Conservation (phyloP, 2,797 vertebrate genomes). For the Rhinophrynus dorsalis region DNA sequence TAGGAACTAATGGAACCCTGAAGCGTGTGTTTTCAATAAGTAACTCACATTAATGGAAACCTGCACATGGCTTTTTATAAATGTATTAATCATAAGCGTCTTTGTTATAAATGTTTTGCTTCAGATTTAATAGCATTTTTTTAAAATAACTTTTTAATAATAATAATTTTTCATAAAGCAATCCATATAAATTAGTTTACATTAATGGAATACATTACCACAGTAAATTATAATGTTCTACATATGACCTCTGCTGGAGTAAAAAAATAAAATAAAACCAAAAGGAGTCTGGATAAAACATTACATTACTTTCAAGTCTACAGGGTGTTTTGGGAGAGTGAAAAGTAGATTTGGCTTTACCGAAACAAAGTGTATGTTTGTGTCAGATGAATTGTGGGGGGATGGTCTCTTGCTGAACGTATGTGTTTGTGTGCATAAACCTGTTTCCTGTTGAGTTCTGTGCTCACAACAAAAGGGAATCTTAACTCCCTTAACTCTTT, state of each 20-base stretch:
- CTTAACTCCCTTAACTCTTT: not conserved
- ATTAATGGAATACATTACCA: slow-evolving; percentile 4
- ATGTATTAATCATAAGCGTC: too few relatives aligned
- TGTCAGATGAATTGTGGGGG: slow-evolving; percentile 33
- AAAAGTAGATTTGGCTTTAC: not conserved
- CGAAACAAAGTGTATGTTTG: slow-evolving; percentile 39
- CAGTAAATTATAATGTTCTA: not conserved
- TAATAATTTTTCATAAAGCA: too few relatives aligned
- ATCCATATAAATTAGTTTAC: too few relatives aligned
- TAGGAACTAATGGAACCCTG: too few relatives aligned
- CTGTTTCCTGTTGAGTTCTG: slow-evolving; percentile 37
- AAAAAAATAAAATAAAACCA: slow-evolving; percentile 17
- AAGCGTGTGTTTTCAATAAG: too few relatives aligned
- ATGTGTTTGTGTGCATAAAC: slow-evolving; percentile 33
- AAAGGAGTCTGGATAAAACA: slow-evolving; percentile 13
- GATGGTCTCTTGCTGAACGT: slow-evolving; percentile 21
- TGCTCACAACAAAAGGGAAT: slow-evolving; percentile 1
- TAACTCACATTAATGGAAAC: too few relatives aligned
- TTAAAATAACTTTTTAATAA: too few relatives aligned
- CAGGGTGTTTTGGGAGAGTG: not conserved
- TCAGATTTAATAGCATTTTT: too few relatives aligned
- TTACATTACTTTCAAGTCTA: not conserved
- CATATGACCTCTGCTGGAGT: slow-evolving; percentile 6
- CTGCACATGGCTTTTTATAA: too few relatives aligned
- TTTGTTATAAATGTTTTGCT: too few relatives aligned